Base-by-base conservation (phyloP, 1,140 invertebrate genomes). In the Lanistes nyassanus region DNA sequence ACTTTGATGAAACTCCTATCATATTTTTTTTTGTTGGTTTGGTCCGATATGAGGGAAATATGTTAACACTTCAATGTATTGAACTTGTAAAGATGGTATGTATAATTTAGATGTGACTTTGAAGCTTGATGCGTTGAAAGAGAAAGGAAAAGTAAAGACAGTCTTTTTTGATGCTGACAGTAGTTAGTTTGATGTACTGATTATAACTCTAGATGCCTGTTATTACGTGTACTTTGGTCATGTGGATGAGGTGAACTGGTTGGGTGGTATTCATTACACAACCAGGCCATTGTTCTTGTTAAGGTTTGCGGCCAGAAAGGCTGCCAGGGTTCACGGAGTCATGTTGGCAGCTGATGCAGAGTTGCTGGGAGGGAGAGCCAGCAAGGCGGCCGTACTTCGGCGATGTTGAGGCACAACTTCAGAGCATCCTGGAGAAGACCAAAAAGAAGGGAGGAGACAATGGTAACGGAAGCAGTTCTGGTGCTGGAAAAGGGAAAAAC, bases 291-390 rank as follows among this genome's bases (percentile, higher is more conserved):
- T 47, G 0, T n/a, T 47, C 9, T 47, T 47, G 42, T 92, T 5
- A 68, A 92, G 92, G 92, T 69, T 81, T 91, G 26, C 90, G 96
- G 53, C 96, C 95, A 23, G 95, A 97, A 88, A 91, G 93, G 70
- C 86, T 96, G 11, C 85, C 92, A 1, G 88, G 92, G 58, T 96
- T 96, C 89, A 92, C 94, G 69, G 92, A 94, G 68, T 92, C 93
- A 53, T 96, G 95, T 85, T 97, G 95, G 95, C 90, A 92, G 53
- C 88, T 97, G 29, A 97, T 97, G 95, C 91, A 94, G 87, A 92
- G 93, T 75, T 97, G 95, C 85, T 97, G 95, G 95, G 91, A 93
- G 64, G 92, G 93, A 11, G 94, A 96, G 72, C 93, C 95, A 16
- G 85, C 89, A 2, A 90, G 92, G 75, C 88, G 96, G n/a, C 95